Conservation (phyloP, 2,113 vertebrate species). For the Albula glossodonta region DNA sequence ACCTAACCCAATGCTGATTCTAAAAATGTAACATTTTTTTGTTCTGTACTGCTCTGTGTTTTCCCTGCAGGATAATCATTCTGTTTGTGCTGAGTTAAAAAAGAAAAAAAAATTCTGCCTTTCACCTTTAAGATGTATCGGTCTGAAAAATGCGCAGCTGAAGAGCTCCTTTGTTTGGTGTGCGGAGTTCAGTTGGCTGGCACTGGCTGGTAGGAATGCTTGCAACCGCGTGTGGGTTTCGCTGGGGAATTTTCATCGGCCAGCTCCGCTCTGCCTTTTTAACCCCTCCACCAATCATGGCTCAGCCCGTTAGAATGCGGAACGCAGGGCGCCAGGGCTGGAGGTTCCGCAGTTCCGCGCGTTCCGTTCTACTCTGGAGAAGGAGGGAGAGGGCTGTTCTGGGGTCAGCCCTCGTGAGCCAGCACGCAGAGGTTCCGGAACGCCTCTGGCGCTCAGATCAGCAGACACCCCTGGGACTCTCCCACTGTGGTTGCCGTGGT, state of each 20-base stretch:
- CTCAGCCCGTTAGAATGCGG: background rate
- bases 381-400: background rate
- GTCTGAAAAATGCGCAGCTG: background rate
- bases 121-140: conserved; percentile 9
- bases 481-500: background rate
- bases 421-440: background rate
- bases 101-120: background rate
- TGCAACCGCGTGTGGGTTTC: conserved; percentile 14
- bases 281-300: background rate
- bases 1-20: background rate
- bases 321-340: background rate
- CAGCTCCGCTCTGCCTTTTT: conserved; percentile 5
- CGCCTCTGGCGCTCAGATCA: background rate
- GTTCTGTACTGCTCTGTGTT: background rate
- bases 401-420: background rate
- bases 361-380: background rate
- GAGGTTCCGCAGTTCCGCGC: background rate
- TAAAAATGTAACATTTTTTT: background rate
- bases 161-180: conserved; percentile 26
- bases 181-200: background rate
- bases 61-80: background rate
- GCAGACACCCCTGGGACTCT: background rate
- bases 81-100: conserved; percentile 1
- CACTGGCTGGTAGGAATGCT: conserved; percentile 7
- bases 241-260: background rate